phyloP scores from a whole-genome alignment of 2,888 invertebrate species.

The Polymixis lichenea region DNA sequence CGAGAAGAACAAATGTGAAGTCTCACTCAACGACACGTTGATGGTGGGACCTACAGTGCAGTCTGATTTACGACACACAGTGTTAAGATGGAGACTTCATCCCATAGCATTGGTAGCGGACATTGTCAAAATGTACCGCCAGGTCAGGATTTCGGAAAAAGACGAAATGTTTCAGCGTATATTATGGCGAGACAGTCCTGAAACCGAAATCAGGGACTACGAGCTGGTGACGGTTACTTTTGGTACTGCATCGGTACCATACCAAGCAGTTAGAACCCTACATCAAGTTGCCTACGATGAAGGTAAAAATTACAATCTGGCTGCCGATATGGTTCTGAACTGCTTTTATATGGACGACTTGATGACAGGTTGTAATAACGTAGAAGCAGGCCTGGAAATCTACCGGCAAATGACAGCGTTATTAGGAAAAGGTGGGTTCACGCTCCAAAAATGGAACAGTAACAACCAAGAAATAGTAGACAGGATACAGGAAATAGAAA shows the following conservation, averaged over 20 bases:
- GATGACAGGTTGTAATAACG: constrained; percentile 6
- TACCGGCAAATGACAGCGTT: constrained; percentile 21
- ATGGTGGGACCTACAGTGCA: too few relatives aligned
- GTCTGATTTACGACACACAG: too few relatives aligned
- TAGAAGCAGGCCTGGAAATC: constrained; percentile 19
- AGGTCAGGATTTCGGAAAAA: constrained; percentile 4
- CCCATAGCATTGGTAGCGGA: too few relatives aligned
- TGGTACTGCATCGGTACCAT: constrained; percentile 68
- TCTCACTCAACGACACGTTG: too few relatives aligned
- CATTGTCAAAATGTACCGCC: constrained; percentile 21
- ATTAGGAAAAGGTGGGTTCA: constrained; percentile 21
- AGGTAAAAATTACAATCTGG: constrained; percentile 55
- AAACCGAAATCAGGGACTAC: constrained; percentile 49
- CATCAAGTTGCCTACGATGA: constrained; percentile 67
- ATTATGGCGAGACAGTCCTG: neutral
- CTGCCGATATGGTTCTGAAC: constrained; percentile 51
- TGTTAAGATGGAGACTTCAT: too few relatives aligned
- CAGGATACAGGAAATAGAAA: constrained; percentile 1
- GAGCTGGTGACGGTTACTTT: constrained; percentile 65
- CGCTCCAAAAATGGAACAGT: constrained; percentile 17
- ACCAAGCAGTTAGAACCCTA: constrained; percentile 64
- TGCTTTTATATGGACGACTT: constrained; percentile 36
- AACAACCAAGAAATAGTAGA: constrained; percentile 28
- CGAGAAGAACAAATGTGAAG: too few relatives aligned
- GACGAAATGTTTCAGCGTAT: neutral